These are phyloP conservation scores for Stegana nigrithorax DNA, from an alignment of 2,888 invertebrate species.

Conservation along the genomic window DNA sequence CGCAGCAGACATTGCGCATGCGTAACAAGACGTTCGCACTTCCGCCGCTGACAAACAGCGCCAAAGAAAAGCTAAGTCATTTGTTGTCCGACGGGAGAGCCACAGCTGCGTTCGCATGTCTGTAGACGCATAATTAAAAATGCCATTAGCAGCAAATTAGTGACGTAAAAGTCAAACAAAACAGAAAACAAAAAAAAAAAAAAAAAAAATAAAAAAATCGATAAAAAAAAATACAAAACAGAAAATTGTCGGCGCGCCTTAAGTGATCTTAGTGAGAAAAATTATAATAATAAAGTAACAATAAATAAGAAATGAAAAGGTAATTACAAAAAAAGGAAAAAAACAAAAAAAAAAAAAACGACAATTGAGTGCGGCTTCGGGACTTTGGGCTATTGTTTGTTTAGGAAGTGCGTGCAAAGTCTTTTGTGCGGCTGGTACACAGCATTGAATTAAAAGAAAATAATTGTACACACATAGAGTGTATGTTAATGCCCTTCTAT, in stretches of 20 bases:
- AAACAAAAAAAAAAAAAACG: slow-evolving; percentile 6
- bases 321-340: slow-evolving; percentile 25
- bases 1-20: slow-evolving; percentile 43
- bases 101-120: slow-evolving; percentile 30
- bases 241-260: too few relatives aligned
- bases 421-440: too few relatives aligned
- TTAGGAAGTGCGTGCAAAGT: slow-evolving; percentile 11
- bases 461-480: too few relatives aligned
- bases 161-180: too few relatives aligned
- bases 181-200: slow-evolving; percentile 39
- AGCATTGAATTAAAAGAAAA: too few relatives aligned
- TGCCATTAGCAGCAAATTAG: slow-evolving; percentile 39
- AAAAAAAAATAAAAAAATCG: too few relatives aligned
- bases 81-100: background rate
- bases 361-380: slow-evolving; percentile 2
- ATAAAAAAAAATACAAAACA: too few relatives aligned
- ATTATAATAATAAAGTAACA: background rate
- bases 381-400: too few relatives aligned
- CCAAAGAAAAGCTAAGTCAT: slow-evolving; percentile 1
- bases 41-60: background rate
- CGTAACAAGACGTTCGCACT: slow-evolving; percentile 32
- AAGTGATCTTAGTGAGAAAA: too few relatives aligned
- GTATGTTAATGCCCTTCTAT: too few relatives aligned
- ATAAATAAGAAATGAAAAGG: slow-evolving; percentile 21
- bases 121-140: slow-evolving; percentile 42